Percentiles rank a stretch among this genome's conserved stretches.
Conservation (phyloP, 64 coral and sea anemone genomes). For the Porites australiensis region DNA sequence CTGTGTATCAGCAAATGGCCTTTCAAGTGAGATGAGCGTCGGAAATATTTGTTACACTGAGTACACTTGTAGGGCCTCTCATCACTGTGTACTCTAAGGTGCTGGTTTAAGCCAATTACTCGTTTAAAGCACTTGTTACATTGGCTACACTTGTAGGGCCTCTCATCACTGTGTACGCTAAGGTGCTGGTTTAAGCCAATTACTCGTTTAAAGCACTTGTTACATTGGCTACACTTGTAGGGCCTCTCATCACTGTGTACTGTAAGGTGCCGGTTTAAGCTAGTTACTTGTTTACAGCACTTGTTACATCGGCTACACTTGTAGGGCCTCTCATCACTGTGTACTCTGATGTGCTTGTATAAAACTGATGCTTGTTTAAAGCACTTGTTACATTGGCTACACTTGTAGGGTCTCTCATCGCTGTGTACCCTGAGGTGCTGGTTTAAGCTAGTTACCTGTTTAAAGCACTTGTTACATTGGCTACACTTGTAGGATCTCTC, state of each 20-base stretch:
- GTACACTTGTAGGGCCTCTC: too few relatives aligned
- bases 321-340: not conserved
- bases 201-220: not conserved
- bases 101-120: not conserved
- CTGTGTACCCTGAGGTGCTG: too few relatives aligned
- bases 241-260: constrained; percentile 44
- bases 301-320: not conserved
- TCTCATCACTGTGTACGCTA: not conserved
- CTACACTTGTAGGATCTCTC: too few relatives aligned
- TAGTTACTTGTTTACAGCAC: not conserved
- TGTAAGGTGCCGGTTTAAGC: constrained; percentile 1
- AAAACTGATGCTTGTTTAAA: too few relatives aligned
- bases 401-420: too few relatives aligned
- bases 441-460: too few relatives aligned
- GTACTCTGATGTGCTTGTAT: not conserved
- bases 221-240: constrained; percentile 34
- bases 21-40: too few relatives aligned
- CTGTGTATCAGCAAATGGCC: too few relatives aligned
- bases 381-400: too few relatives aligned
- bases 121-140: not conserved
- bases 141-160: not conserved
- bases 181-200: not conserved
- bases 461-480: too few relatives aligned
- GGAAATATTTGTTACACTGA: too few relatives aligned
- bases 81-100: too few relatives aligned